Evolutionary conservation across 2,113 vertebrate species (phyloP).

Genomic region (Phalacrocorax brasilianus): DNA sequence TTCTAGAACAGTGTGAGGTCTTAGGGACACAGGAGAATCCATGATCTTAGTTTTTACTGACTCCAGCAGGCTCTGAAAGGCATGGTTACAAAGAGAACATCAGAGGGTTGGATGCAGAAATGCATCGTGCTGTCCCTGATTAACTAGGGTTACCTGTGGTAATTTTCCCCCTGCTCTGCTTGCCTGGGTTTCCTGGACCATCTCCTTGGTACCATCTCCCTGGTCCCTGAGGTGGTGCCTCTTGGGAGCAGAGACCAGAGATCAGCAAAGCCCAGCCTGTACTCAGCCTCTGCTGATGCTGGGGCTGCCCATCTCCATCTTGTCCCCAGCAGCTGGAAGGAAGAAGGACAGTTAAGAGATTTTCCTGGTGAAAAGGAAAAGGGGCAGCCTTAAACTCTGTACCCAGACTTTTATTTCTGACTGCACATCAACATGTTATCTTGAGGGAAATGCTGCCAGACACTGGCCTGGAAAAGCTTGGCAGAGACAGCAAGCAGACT

Average conservation of each 20-base stretch:
- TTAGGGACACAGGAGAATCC: neutral
- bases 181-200: fast-evolving
- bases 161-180: neutral
- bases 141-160: neutral
- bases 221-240: neutral
- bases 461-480: neutral
- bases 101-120: neutral
- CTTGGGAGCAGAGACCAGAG: neutral
- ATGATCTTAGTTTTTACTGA: neutral
- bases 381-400: neutral
- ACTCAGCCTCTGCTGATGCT: neutral
- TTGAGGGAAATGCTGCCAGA: slow-evolving; percentile 17
- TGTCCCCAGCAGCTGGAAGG: neutral
- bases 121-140: fast-evolving
- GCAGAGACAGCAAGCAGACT: slow-evolving; percentile 3
- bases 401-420: neutral
- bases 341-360: neutral
- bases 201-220: neutral
- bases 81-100: neutral
- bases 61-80: neutral
- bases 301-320: neutral
- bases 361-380: neutral
- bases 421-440: neutral
- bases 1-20: neutral
- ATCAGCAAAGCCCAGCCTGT: neutral